Evolutionary conservation across 2,888 invertebrate genomes (phyloP).

Genomic region (Anarsia innoxiella): DNA sequence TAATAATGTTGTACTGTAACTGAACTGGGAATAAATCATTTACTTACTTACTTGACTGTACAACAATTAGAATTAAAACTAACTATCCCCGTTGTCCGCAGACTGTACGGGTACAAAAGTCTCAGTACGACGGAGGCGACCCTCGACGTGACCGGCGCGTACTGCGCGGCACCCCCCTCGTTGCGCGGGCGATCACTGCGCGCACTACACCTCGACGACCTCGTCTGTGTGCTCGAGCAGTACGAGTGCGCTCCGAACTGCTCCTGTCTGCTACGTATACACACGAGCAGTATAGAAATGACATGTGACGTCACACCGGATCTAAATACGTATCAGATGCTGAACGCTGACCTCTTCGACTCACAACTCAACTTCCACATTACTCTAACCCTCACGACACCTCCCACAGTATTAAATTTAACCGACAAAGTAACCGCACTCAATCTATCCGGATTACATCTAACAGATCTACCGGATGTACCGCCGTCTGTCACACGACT

Average conservation of each 20-base stretch:
- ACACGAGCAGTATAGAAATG: conserved; percentile 10
- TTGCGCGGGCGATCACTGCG: conserved; percentile 5
- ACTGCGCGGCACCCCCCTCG: conserved; percentile 13
- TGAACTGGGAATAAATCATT: too few relatives aligned
- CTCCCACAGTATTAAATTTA: not conserved
- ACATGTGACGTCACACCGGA: conserved; percentile 10
- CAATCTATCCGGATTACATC: conserved; percentile 18
- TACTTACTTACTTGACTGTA: too few relatives aligned
- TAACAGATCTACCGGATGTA: conserved; percentile 14
- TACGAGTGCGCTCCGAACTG: conserved; percentile 14
- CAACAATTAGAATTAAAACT: too few relatives aligned
- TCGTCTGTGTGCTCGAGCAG: conserved; percentile 11
- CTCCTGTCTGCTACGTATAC: conserved; percentile 10
- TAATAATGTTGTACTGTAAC: too few relatives aligned
- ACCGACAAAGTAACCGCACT: conserved; percentile 13
- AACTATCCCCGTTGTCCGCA: too few relatives aligned
- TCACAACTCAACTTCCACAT: conserved; percentile 4
- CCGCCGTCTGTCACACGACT: conserved; percentile 10
- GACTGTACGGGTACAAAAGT: too few relatives aligned
- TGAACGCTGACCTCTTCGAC: not conserved
- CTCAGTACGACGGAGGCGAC: too few relatives aligned
- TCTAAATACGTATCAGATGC: not conserved
- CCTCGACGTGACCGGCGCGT: conserved; percentile 7
- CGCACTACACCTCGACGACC: conserved; percentile 1
- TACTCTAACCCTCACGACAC: conserved; percentile 9